These are phyloP conservation scores for Hirtodrosophila alboralis DNA, from an alignment of 2,888 invertebrate species.

Conservation along the genomic window DNA sequence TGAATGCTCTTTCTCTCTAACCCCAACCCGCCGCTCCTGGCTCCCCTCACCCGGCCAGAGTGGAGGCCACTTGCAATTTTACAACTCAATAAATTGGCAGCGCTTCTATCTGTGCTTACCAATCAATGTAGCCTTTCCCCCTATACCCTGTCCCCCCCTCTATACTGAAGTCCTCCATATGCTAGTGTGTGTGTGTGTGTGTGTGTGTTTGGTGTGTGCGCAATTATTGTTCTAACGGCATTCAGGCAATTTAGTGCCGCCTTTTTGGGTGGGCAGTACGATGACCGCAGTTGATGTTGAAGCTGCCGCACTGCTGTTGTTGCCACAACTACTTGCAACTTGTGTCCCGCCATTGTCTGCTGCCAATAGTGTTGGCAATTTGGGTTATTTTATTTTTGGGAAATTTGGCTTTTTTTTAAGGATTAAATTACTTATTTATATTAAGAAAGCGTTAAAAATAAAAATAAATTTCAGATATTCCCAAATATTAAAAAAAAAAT, in stretches of 20 bases:
- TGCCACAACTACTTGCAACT: constrained; percentile 28
- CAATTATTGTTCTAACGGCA: constrained; percentile 73
- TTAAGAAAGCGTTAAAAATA: too few relatives aligned
- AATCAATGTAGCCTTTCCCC: constrained; percentile 55
- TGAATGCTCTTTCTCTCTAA: constrained; percentile 1
- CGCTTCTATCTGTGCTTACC: constrained; percentile 51
- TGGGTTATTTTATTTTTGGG: neutral
- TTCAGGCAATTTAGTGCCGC: constrained; percentile 70
- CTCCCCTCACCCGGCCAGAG: constrained; percentile 4
- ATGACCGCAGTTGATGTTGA: constrained; percentile 58
- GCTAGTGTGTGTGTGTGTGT: constrained; percentile 17
- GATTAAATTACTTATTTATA: too few relatives aligned
- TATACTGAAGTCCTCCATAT: too few relatives aligned
- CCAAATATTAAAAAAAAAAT: too few relatives aligned
- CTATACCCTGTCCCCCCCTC: constrained; percentile 1
- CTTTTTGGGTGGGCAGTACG: constrained; percentile 76
- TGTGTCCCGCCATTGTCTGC: constrained; percentile 63
- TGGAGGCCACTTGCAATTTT: constrained; percentile 56
- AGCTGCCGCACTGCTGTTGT: constrained; percentile 6
- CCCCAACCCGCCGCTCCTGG: neutral
- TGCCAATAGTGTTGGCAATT: constrained; percentile 2
- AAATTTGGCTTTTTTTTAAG: too few relatives aligned
- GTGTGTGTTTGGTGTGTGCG: constrained; percentile 53
- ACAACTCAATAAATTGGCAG: constrained; percentile 76
- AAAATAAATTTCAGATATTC: too few relatives aligned